Conservation (phyloP, 1,140 invertebrate species). For the Artemia franciscana region DNA sequence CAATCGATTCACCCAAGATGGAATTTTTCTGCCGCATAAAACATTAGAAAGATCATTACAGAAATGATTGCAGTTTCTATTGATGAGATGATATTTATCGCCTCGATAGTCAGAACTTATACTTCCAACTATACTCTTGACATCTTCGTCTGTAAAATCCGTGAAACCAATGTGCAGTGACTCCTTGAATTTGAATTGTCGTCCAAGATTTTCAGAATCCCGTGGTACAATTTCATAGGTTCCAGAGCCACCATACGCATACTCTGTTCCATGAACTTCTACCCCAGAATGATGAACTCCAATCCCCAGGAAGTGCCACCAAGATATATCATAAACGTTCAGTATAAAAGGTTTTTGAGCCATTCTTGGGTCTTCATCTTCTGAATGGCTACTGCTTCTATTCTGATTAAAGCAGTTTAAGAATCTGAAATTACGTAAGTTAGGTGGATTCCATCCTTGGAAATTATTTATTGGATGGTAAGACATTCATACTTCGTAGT, state of each 20-base stretch:
- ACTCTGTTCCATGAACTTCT: no score
- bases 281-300: no score
- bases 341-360: slow-evolving; percentile 63
- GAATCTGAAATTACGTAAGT: neutral
- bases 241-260: no score
- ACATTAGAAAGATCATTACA: neutral
- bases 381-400: neutral
- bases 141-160: neutral
- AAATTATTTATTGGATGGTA: neutral
- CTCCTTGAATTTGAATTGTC: no score
- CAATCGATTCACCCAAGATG: no score
- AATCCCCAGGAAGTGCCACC: no score
- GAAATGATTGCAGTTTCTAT: neutral
- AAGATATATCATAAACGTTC: slow-evolving; percentile 49
- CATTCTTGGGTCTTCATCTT: slow-evolving; percentile 22
- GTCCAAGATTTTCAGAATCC: no score
- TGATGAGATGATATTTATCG: neutral
- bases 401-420: neutral
- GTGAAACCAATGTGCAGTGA: neutral
- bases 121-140: neutral
- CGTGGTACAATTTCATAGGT: no score
- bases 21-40: no score
- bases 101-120: neutral
- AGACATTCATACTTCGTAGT: no score
- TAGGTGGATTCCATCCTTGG: neutral